Base-by-base conservation (phyloP, 2,113 vertebrate genomes). In the Cettia cetti region DNA sequence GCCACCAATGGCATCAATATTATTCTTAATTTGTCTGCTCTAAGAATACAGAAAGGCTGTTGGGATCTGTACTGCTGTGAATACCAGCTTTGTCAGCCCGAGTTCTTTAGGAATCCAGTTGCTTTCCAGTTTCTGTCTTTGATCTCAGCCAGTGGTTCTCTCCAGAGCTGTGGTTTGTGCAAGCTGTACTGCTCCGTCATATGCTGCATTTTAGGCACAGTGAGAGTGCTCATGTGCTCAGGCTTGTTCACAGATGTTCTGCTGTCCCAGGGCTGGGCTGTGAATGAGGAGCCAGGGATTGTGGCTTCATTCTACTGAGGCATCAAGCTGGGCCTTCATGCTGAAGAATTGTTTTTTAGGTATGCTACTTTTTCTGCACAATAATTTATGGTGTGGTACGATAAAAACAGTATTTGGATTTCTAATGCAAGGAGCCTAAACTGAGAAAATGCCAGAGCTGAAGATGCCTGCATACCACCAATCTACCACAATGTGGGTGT, bases 401-500 rank as follows among this genome's bases (percentile, higher is more conserved):
- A 53, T 82, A 88, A 90, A 88, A 85, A 23, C 63, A 27, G 37
- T 27, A 27, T 69, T 90, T 69, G 17, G 31, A 69, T 92, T 91
- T 85, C 57, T 76, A 31, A 85, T 52, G 39, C 60, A 63, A 81
- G 52, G 52, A 87, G 45, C 45, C 66, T 45, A 33, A 83, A 63
- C n/a, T 39, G 60, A 87, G 75, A 86, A 86, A 70, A 39, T 68
- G 75, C 69, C 44, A 10, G 68, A 90, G 72, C 74, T 64, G 13
- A 77, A 82, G 78, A 70, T 95, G 79, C 68, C 82, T 90, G 63
- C 64, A 45, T 59, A 83, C 26, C 90, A 85, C 79, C 54, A 94
- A 30, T 71, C 65, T 65, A 86, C 94, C 79, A 20, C 96, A 95
- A 17, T 11, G 75, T 68, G 95, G 61, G 66, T 93, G 82, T 96